phyloP scores from a whole-genome alignment of 2,113 vertebrate species.

The Anser brachyrhynchus region DNA sequence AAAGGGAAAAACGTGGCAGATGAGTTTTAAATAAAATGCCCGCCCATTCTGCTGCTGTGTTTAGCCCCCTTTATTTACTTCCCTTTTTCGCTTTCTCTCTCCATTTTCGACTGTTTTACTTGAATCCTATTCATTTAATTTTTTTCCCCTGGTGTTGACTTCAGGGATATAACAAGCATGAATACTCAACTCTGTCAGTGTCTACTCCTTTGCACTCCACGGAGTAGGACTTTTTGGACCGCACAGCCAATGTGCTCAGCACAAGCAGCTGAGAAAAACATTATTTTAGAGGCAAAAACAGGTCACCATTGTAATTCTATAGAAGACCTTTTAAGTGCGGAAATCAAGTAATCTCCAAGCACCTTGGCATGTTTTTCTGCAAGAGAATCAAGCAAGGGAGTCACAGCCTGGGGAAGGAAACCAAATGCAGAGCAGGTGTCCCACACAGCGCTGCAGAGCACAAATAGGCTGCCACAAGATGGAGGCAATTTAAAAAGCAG shows the following conservation, averaged over 20 bases:
- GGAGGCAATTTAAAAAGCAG: background rate
- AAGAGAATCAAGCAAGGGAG: background rate
- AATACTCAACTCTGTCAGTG: background rate
- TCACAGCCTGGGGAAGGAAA: background rate
- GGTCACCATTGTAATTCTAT: background rate
- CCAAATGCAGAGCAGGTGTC: background rate
- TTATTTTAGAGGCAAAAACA: background rate
- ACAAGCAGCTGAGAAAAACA: background rate
- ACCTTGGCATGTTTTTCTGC: background rate
- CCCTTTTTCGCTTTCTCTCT: background rate
- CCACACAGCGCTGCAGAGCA: accelerated
- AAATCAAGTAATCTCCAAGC: slow-evolving; percentile 22
- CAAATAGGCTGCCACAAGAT: background rate
- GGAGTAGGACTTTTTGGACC: accelerated
- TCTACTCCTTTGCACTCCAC: background rate
- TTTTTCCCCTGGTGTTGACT: background rate
- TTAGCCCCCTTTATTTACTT: background rate
- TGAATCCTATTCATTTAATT: background rate
- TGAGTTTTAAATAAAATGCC: background rate
- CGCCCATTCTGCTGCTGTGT: background rate
- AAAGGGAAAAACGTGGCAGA: background rate
- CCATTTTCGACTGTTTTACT: background rate
- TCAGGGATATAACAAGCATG: background rate
- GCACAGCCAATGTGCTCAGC: background rate
- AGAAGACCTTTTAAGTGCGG: background rate